Evolutionary conservation across 2,888 invertebrate species (phyloP).

Genomic region (Tetragonula carbonaria): DNA sequence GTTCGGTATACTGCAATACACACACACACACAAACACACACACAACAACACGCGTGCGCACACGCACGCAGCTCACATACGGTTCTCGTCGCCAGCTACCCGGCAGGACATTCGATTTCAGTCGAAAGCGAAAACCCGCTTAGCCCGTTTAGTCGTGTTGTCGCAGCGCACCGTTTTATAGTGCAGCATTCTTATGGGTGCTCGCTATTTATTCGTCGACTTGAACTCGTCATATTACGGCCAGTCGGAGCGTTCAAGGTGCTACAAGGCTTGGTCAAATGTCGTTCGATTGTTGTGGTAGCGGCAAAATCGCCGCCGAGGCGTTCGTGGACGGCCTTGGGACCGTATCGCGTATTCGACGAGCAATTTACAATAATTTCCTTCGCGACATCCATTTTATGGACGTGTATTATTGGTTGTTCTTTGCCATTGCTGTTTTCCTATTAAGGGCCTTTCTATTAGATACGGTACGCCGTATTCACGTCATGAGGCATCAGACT

Average conservation of each 20-base stretch:
- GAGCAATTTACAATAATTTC: conserved; percentile 29
- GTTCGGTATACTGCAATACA: conserved; percentile 16
- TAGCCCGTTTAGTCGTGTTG: conserved; percentile 46
- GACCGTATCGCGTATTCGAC: conserved; percentile 30
- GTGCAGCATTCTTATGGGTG: conserved; percentile 33
- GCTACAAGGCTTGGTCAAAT: conserved; percentile 63
- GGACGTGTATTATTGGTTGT: conserved; percentile 4
- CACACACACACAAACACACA: conserved; percentile 29
- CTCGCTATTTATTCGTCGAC: conserved; percentile 4
- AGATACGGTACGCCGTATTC: conserved; percentile 31
- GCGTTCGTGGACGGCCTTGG: conserved; percentile 68
- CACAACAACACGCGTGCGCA: conserved; percentile 55
- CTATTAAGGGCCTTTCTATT: conserved; percentile 25
- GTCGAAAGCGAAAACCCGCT: conserved; percentile 78
- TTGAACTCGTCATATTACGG: conserved; percentile 1
- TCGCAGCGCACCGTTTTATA: conserved; percentile 42
- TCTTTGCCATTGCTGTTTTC: conserved; percentile 16
- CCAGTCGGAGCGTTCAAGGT: not conserved
- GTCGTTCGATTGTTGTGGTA: conserved; percentile 80
- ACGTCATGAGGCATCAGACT: conserved; percentile 37
- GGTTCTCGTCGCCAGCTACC: conserved; percentile 34
- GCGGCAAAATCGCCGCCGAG: conserved; percentile 71
- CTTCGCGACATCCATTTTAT: conserved; percentile 5
- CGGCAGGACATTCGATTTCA: conserved; percentile 76
- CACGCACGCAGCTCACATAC: conserved; percentile 40